phyloP scores from a whole-genome alignment of 2,888 invertebrate genomes.

The Cryptus armator region DNA sequence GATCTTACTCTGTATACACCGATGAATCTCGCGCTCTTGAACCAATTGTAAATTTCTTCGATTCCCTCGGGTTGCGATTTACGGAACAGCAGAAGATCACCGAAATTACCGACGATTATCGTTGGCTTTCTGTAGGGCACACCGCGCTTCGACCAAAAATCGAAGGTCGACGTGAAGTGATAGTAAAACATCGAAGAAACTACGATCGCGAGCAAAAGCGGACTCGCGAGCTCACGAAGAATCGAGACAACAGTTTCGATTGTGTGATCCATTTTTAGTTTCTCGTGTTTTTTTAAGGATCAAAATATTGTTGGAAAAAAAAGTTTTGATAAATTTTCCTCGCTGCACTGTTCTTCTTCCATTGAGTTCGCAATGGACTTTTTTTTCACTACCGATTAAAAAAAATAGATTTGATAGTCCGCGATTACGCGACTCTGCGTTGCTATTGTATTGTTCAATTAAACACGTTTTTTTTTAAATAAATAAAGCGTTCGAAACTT shows the following conservation, averaged over 20 bases:
- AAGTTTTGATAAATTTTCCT: background rate
- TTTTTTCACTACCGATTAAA: background rate
- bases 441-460: no score
- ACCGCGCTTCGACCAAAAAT: constrained; percentile 79
- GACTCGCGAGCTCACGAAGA: constrained; percentile 55
- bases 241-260: background rate
- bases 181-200: constrained; percentile 73
- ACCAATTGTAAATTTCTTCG: constrained; percentile 82
- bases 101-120: constrained; percentile 80
- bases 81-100: constrained; percentile 77
- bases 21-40: constrained; percentile 78
- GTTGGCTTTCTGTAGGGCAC: constrained; percentile 81
- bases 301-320: background rate
- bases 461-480: no score
- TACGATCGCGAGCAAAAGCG: constrained; percentile 70
- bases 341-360: background rate
- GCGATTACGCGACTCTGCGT: no score
- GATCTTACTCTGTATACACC: constrained; percentile 81
- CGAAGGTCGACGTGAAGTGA: constrained; percentile 80
- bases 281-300: background rate
- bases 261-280: constrained; percentile 28
- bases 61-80: constrained; percentile 80
- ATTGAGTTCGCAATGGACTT: background rate
- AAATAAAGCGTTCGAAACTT: no score
- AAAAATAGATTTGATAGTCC: background rate